Conservation (phyloP, 2,888 invertebrate species). For the Tipula lateralis region DNA sequence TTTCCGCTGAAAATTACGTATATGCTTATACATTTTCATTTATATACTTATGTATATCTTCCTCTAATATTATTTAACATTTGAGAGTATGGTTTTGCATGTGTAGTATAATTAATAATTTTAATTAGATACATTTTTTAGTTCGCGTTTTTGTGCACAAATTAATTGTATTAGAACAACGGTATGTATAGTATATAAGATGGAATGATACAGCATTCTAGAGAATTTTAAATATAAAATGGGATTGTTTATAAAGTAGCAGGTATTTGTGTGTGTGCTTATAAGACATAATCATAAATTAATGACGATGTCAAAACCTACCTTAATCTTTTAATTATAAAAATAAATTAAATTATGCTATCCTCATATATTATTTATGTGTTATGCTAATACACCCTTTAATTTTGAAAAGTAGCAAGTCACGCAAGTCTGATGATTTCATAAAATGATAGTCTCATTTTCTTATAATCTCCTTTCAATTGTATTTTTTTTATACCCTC, state of each 20-base stretch:
- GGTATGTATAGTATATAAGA: neutral
- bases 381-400: neutral
- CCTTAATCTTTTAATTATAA: constrained; percentile 20
- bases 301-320: neutral
- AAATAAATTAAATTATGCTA: neutral
- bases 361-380: neutral
- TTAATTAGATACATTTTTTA: neutral
- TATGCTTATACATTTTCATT: neutral
- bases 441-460: neutral
- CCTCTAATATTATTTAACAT: neutral
- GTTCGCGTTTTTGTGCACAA: neutral
- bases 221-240: neutral
- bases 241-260: neutral
- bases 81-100: neutral
- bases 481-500: neutral
- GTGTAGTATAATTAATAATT: neutral
- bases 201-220: neutral
- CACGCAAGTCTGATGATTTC: neutral
- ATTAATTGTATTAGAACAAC: neutral
- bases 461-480: neutral
- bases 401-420: neutral
- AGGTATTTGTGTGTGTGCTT: neutral
- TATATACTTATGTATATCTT: no score
- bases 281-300: neutral
- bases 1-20: neutral